Conservation (phyloP, 2,113 vertebrate species). For the Nyctereutes procyonoides region DNA sequence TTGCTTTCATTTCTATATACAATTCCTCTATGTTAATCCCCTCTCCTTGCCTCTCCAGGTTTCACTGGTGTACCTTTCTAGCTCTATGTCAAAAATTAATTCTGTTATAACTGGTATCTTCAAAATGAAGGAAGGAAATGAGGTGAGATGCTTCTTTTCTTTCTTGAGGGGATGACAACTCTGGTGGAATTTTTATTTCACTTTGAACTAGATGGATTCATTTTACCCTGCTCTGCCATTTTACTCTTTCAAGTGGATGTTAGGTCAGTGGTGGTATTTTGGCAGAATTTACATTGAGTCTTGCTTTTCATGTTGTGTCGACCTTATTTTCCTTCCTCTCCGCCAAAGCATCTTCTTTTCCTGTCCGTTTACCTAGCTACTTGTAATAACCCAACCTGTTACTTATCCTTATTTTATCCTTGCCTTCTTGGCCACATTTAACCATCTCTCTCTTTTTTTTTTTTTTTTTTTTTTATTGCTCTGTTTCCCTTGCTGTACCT, state of each 20-base stretch:
- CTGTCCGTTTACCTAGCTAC: conserved; percentile 35
- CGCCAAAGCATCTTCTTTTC: not conserved
- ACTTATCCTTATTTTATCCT: not conserved
- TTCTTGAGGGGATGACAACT: not conserved
- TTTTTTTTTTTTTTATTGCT: not conserved
- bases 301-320: conserved; percentile 53
- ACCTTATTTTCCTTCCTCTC: not conserved
- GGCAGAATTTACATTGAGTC: conserved; percentile 51
- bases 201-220: conserved; percentile 46
- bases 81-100: conserved; percentile 24
- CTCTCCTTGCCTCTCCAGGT: not conserved
- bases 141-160: not conserved
- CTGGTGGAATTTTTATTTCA: conserved; percentile 53
- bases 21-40: not conserved
- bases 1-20: not conserved
- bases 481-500: not conserved
- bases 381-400: conserved; percentile 37
- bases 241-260: conserved; percentile 29
- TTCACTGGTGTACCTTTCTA: not conserved
- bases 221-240: conserved; percentile 40
- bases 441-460: not conserved
- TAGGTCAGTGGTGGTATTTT: conserved; percentile 58
- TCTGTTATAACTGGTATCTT: not conserved
- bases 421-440: not conserved
- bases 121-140: not conserved